Evolutionary conservation across 2,888 invertebrate species (phyloP), one percentile per base, ranked within the genome.

Genomic region (Miltochrista miniata): DNA sequence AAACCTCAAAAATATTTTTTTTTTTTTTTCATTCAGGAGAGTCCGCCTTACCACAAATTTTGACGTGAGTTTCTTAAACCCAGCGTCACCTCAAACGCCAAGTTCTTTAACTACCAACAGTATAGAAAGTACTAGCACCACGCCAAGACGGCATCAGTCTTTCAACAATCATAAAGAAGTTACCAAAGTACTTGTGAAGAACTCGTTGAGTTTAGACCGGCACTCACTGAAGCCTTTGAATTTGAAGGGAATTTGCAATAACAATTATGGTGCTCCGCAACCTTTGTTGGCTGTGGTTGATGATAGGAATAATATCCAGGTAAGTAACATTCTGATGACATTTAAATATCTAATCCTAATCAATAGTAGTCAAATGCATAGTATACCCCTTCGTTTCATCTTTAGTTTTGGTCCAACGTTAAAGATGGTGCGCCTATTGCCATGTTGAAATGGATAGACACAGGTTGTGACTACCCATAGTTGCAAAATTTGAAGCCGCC

Each of bases 291-390:
- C 90, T 35, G 87, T 92, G 2, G 81, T 91, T 7, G 91, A 92
- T 59, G 90, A 90, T 59, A 87, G 81, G 55, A 87, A 88, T 68
- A 86, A 85, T 76, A 88, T 92, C 67, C 91, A 92, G 87, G 92
- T 92, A 60, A 37, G 40, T 42, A 24, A 24, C n/a, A n/a, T n/a
- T n/a, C n/a, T n/a, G n/a, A n/a, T n/a, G n/a, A n/a, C n/a, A n/a
- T n/a, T n/a, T n/a, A n/a, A n/a, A n/a, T n/a, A n/a, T n/a, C n/a
- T n/a, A n/a, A n/a, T n/a, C n/a, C n/a, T n/a, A n/a, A n/a, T n/a
- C n/a, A n/a, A n/a, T n/a, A n/a, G n/a, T n/a, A n/a, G n/a, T n/a
- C n/a, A n/a, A n/a, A n/a, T n/a, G n/a, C n/a, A n/a, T n/a, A n/a
- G n/a, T n/a, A n/a, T n/a, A n/a, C n/a, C n/a, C n/a, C n/a, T n/a